A percentile compares a stretch with the other conserved stretches of the same genome.
phyloP scores from a whole-genome alignment of 2,797 vertebrate genomes.

The Apodemus agrarius region DNA sequence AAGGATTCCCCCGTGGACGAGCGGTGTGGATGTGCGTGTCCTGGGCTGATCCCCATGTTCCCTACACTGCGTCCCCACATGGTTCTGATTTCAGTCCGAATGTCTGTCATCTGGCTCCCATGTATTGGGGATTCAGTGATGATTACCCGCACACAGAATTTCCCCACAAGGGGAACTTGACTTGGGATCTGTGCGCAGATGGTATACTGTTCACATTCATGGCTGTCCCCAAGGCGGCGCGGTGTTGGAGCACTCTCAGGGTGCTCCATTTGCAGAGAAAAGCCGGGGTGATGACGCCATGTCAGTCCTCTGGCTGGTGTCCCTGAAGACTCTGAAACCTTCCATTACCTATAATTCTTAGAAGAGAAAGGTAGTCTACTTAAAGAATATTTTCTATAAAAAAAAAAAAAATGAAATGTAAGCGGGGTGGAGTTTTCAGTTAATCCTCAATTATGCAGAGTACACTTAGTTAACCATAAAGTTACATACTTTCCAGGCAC shows the following conservation, averaged over 20 bases:
- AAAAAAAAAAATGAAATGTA: slow-evolving; percentile 62
- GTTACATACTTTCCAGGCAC: slow-evolving; percentile 23
- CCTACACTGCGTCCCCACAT: not conserved
- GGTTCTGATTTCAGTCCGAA: not conserved
- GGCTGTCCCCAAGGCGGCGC: too few relatives aligned
- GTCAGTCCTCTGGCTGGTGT: not conserved
- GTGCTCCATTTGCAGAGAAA: not conserved
- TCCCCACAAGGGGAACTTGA: not conserved
- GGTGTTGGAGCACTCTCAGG: not conserved
- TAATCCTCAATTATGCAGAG: slow-evolving; percentile 44
- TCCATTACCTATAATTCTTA: slow-evolving; percentile 29
- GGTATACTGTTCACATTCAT: not conserved
- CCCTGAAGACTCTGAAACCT: slow-evolving; percentile 25
- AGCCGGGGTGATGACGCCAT: not conserved
- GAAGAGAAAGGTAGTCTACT: not conserved
- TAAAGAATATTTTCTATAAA: slow-evolving; percentile 49
- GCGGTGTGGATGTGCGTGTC: not conserved
- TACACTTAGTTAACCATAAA: slow-evolving; percentile 47
- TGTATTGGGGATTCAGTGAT: not conserved
- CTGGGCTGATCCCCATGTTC: not conserved
- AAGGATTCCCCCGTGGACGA: not conserved
- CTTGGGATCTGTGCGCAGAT: not conserved
- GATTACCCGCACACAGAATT: not conserved
- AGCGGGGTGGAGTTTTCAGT: not conserved
- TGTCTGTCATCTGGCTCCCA: not conserved